These are phyloP conservation scores for Leucosticte australis DNA, from an alignment of 2,113 vertebrate genomes.

Conservation along the genomic window DNA sequence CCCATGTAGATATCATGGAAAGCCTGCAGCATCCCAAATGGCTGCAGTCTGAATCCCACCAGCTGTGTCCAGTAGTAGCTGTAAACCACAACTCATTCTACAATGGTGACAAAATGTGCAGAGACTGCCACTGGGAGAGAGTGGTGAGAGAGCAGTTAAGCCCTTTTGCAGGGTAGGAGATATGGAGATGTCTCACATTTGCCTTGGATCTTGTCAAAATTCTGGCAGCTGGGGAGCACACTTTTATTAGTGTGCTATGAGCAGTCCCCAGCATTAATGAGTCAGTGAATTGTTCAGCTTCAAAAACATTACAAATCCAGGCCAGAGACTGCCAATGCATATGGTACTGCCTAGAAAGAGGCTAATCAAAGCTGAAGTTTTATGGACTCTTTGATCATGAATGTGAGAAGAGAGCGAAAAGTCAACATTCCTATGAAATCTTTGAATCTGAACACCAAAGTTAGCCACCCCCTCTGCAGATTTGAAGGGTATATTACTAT, in stretches of 20 bases:
- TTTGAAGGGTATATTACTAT: background rate
- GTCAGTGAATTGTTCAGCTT: background rate
- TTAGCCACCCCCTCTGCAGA: background rate
- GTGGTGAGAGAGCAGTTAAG: background rate
- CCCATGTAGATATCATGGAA: background rate
- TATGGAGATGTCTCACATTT: background rate
- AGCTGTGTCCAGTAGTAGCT: background rate
- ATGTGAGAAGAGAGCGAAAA: background rate
- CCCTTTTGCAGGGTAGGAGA: background rate
- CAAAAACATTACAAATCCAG: background rate
- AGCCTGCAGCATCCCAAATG: background rate
- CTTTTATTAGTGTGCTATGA: background rate
- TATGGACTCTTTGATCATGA: background rate
- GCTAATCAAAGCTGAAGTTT: background rate
- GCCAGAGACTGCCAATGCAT: background rate
- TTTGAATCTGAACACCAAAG: background rate
- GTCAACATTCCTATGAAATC: background rate
- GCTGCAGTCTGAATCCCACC: background rate
- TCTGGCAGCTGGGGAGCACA: rapidly evolving
- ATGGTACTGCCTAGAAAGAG: background rate
- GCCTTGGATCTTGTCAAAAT: background rate
- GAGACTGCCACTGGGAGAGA: background rate
- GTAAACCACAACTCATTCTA: background rate
- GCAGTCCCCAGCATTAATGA: background rate
- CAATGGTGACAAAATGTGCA: background rate